These are phyloP conservation scores for Cuniculus paca DNA, from an alignment of 2,797 vertebrate species.

Conservation along the genomic window DNA sequence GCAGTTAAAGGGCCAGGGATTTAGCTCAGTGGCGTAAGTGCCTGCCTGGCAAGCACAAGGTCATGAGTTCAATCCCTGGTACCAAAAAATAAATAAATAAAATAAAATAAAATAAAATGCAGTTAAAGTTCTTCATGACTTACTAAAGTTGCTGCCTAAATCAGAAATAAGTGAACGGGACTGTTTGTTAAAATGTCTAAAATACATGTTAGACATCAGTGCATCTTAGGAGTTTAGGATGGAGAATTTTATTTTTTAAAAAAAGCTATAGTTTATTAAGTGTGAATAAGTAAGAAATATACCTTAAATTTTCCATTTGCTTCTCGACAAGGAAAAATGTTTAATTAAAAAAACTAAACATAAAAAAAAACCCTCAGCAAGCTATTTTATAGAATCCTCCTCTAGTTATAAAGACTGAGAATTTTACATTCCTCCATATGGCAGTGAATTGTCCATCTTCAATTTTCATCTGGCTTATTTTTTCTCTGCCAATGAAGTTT, in stretches of 20 bases:
- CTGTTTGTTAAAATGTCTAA: conserved; percentile 28
- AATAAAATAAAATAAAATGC: too few species aligned
- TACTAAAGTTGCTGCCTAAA: conserved; percentile 27
- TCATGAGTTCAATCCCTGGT: too few species aligned
- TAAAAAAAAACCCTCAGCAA: neutral
- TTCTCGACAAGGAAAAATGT: neutral
- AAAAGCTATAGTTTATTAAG: neutral
- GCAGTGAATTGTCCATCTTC: neutral
- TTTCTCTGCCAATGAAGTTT: conserved; percentile 69
- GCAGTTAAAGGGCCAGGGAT: too few species aligned
- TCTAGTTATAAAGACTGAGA: conserved; percentile 16
- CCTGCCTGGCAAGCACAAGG: too few species aligned
- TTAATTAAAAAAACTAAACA: conserved; percentile 49
- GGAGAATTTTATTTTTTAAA: neutral
- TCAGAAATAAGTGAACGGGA: conserved; percentile 12
- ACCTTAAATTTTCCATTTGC: conserved; percentile 46
- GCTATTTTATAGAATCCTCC: neutral
- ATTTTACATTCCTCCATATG: conserved; percentile 7
- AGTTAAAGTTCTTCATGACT: conserved; percentile 55
- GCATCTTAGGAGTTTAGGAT: neutral
- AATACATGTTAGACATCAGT: neutral
- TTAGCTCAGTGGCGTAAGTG: too few species aligned
- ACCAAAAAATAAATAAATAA: too few species aligned
- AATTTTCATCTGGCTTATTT: conserved; percentile 55
- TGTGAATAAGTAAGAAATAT: conserved; percentile 61